phyloP scores from a whole-genome alignment of 1,140 invertebrate species.

The Aleiodes sp. region DNA sequence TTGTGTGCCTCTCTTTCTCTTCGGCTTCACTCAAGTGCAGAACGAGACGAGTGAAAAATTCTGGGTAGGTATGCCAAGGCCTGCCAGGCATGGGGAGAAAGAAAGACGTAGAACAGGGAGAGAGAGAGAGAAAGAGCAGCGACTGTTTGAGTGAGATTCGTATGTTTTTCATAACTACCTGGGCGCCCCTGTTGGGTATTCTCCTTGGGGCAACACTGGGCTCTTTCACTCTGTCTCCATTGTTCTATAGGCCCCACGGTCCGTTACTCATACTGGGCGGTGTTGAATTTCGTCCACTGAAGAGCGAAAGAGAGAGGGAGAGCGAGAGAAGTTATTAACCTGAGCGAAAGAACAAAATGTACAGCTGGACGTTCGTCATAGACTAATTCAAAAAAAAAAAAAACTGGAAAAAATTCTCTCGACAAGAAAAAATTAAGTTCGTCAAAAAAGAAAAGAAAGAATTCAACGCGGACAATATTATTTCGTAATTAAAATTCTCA shows the following conservation, averaged over 20 bases:
- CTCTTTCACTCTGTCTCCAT: neutral
- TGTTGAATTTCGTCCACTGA: slow-evolving; percentile 27
- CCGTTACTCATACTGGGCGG: slow-evolving; percentile 3
- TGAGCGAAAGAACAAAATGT: neutral
- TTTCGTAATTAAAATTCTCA: too few relatives aligned
- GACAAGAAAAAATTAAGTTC: too few relatives aligned
- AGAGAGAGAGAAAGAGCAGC: neutral
- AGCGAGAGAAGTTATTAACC: neutral
- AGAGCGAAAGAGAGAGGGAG: neutral
- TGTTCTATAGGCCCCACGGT: slow-evolving; percentile 3
- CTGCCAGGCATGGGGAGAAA: neutral
- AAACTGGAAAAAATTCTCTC: neutral
- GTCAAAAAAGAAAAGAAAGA: too few relatives aligned
- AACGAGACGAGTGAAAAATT: neutral
- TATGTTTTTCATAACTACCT: slow-evolving; percentile 21
- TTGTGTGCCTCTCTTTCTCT: too few relatives aligned
- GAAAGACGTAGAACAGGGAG: neutral
- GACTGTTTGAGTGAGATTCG: slow-evolving; percentile 13
- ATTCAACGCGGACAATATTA: too few relatives aligned
- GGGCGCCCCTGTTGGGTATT: slow-evolving; percentile 11
- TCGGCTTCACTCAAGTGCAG: too few relatives aligned
- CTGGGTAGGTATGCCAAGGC: slow-evolving; percentile 29
- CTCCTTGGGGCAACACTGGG: slow-evolving; percentile 8
- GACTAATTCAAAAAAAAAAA: neutral
- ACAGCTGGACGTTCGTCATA: neutral